phyloP scores from a whole-genome alignment of 2,888 invertebrate genomes.

The Caenorhabditis macrosperma region DNA sequence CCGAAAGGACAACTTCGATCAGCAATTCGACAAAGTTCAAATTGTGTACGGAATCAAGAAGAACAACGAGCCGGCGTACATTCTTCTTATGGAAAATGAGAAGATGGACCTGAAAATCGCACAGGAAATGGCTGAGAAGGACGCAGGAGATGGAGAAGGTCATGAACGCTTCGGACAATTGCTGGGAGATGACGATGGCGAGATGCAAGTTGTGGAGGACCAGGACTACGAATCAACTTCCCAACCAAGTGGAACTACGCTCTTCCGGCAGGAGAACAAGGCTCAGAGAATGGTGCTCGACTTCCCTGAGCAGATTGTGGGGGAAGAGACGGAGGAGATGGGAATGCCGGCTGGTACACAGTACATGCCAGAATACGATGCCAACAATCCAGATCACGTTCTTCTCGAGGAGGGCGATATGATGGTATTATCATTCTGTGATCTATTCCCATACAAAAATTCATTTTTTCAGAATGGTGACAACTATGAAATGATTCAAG shows the following conservation, averaged over 20 bases:
- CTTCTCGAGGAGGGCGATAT: constrained; percentile 37
- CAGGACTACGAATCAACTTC: background rate
- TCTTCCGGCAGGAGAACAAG: constrained; percentile 16
- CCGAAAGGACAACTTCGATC: constrained; percentile 59
- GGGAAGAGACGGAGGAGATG: constrained; percentile 2
- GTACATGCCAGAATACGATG: constrained; percentile 30
- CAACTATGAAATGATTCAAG: constrained; percentile 51
- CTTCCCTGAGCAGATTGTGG: constrained; percentile 25
- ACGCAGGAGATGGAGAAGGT: constrained; percentile 21
- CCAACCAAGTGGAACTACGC: background rate
- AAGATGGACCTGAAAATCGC: constrained; percentile 59
- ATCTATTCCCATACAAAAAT: background rate
- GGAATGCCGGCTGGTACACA: background rate
- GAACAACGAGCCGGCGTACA: constrained; percentile 73
- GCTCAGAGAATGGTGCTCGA: background rate
- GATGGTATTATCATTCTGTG: no score
- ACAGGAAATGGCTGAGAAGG: constrained; percentile 37
- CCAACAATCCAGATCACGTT: constrained; percentile 47
- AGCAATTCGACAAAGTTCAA: constrained; percentile 67
- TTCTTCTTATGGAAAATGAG: constrained; percentile 62
- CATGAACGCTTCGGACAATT: constrained; percentile 6
- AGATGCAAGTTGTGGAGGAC: constrained; percentile 7
- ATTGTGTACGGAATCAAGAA: constrained; percentile 72
- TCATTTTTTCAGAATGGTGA: constrained; percentile 37
- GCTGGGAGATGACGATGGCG: constrained; percentile 11